Conservation (phyloP, 1,140 invertebrate genomes). For the Drosophila prosaltans region DNA sequence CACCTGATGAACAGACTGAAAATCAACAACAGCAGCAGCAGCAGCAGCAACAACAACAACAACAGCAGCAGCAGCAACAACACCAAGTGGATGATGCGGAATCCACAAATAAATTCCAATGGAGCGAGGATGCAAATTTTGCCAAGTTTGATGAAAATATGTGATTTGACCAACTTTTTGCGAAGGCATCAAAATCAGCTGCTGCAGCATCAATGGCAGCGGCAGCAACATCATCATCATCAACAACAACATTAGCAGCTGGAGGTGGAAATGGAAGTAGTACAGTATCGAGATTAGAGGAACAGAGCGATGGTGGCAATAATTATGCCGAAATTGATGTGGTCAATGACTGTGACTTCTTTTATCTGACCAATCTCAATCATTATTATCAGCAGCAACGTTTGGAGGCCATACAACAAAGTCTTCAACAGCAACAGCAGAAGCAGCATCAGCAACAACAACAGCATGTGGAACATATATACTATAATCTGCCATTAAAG, state of each 20-base stretch:
- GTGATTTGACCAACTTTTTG: conserved; percentile 82
- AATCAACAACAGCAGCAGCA: conserved; percentile 34
- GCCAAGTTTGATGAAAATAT: conserved; percentile 83
- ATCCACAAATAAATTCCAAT: conserved; percentile 63
- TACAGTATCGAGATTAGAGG: neutral
- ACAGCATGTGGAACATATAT: neutral
- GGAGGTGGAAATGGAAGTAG: neutral
- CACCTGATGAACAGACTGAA: conserved; percentile 51
- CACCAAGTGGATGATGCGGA: neutral
- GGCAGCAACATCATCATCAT: conserved; percentile 14
- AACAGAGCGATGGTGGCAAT: conserved; percentile 36
- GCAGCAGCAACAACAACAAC: conserved; percentile 10
- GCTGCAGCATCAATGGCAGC: conserved; percentile 9
- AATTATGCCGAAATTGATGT: conserved; percentile 81
- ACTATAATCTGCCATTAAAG: conserved; percentile 13
- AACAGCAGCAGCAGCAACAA: conserved; percentile 14
- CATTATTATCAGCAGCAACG: conserved; percentile 75
- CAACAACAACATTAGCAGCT: neutral
- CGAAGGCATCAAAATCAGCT: conserved; percentile 48
- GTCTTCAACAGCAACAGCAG: conserved; percentile 7
- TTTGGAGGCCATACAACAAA: conserved; percentile 42
- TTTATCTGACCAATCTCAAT: conserved; percentile 75
- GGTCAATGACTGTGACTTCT: conserved; percentile 70
- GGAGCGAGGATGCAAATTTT: conserved; percentile 80
- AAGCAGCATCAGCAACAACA: neutral